Conservation (phyloP, 2,113 vertebrate species). For the Lycocorax pyrrhopterus region DNA sequence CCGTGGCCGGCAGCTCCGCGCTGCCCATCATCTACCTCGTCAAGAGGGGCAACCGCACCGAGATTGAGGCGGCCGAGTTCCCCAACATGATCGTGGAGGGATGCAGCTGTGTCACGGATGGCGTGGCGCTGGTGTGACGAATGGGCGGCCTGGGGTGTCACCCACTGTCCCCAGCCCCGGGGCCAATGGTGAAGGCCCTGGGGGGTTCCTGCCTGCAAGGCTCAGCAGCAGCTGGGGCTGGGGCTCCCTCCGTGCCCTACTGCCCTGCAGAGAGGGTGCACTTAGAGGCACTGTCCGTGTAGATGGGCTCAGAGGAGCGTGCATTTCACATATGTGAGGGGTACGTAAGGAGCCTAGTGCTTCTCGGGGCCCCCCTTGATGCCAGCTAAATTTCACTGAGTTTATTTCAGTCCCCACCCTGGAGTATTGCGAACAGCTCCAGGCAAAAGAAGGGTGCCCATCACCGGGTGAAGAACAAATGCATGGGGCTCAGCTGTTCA, state of each 20-base stretch:
- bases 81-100: conserved; percentile 85
- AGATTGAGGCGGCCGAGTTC: conserved; percentile 88
- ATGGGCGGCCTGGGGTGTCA: accelerated
- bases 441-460: neutral
- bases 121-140: conserved; percentile 73
- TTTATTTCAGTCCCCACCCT: neutral
- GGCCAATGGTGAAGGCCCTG: accelerated
- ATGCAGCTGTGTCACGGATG: conserved; percentile 80
- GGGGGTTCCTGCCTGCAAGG: neutral
- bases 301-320: neutral
- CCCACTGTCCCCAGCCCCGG: neutral
- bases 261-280: neutral
- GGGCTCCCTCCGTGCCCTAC: accelerated
- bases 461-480: neutral
- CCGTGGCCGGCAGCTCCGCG: conserved; percentile 74
- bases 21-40: conserved; percentile 89
- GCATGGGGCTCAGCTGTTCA: neutral
- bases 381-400: neutral
- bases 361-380: neutral
- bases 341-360: neutral
- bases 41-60: conserved; percentile 85
- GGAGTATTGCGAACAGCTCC: neutral
- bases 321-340: accelerated
- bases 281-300: neutral
- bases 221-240: neutral